These are phyloP conservation scores for Astreopora myriophthalma DNA, from an alignment of 64 coral and sea anemone species.

Conservation along the genomic window DNA sequence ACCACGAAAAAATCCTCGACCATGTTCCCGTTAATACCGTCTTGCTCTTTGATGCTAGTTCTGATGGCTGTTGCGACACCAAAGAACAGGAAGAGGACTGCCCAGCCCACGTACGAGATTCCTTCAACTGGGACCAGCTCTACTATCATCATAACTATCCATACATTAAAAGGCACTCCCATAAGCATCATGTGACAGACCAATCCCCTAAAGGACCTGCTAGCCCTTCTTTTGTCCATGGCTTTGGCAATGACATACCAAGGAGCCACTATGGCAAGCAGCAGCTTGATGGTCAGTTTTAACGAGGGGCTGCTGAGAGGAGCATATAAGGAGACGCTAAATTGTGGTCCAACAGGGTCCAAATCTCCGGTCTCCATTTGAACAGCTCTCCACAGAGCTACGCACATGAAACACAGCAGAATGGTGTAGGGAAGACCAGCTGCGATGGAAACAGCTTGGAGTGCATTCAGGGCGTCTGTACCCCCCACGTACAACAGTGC, in stretches of 20 bases:
- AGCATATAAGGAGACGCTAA: not conserved
- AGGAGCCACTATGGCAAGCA: slow-evolving; percentile 44
- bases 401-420: slow-evolving; percentile 29
- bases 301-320: not conserved
- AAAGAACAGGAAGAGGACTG: slow-evolving; percentile 5
- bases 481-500: slow-evolving; percentile 53
- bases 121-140: not conserved
- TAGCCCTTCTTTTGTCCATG: not conserved
- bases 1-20: slow-evolving; percentile 45
- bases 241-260: slow-evolving; percentile 61
- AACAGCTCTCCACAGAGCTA: slow-evolving; percentile 3
- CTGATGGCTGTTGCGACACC: not conserved
- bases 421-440: slow-evolving; percentile 38
- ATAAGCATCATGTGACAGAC: not conserved
- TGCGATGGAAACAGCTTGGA: slow-evolving; percentile 51
- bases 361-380: slow-evolving; percentile 12
- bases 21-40: slow-evolving; percentile 56
- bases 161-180: not conserved
- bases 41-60: not conserved
- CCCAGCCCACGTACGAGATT: slow-evolving; percentile 18
- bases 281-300: not conserved
- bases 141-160: not conserved
- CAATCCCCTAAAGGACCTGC: not conserved
- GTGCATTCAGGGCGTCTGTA: slow-evolving; percentile 14
- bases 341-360: not conserved